phyloP scores from a whole-genome alignment of 1,140 invertebrate genomes.

The Diprion similis region DNA sequence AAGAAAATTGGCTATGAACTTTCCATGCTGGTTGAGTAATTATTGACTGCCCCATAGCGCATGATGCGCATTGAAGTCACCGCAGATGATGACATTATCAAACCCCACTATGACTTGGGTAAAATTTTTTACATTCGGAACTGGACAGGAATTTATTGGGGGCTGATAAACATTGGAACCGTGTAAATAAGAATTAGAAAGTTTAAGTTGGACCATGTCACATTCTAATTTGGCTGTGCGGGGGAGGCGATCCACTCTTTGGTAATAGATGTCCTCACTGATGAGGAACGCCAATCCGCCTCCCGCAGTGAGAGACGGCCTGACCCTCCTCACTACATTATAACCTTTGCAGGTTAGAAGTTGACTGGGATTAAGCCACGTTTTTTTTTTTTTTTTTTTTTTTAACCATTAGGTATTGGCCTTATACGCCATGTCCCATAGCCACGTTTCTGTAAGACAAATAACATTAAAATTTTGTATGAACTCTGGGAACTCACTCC shows the following conservation, averaged over 20 bases:
- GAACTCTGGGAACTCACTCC: slow-evolving; percentile 12
- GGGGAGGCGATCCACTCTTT: neutral
- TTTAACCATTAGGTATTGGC: too few relatives aligned
- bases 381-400: too few relatives aligned
- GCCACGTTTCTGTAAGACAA: slow-evolving; percentile 19
- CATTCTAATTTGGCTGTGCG: slow-evolving; percentile 8
- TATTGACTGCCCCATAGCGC: slow-evolving; percentile 23
- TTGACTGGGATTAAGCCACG: slow-evolving; percentile 9
- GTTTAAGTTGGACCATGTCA: slow-evolving; percentile 3
- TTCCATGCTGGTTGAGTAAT: neutral
- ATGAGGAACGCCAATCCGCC: slow-evolving; percentile 25
- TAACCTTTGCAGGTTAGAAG: slow-evolving; percentile 9
- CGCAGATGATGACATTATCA: slow-evolving; percentile 13
- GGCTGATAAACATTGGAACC: slow-evolving; percentile 14
- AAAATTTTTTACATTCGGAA: neutral
- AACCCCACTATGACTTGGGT: neutral
- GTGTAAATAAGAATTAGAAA: neutral
- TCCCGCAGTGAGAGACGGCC: neutral
- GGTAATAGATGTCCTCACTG: slow-evolving; percentile 14
- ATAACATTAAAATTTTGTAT: slow-evolving; percentile 14
- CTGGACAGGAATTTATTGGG: neutral
- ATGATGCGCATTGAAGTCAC: slow-evolving; percentile 30
- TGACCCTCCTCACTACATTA: slow-evolving; percentile 26
- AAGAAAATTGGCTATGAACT: neutral
- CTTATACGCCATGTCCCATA: too few relatives aligned